Evolutionary conservation across 64 coral and sea anemone species (phyloP).

Genomic region (Porites lutea): DNA sequence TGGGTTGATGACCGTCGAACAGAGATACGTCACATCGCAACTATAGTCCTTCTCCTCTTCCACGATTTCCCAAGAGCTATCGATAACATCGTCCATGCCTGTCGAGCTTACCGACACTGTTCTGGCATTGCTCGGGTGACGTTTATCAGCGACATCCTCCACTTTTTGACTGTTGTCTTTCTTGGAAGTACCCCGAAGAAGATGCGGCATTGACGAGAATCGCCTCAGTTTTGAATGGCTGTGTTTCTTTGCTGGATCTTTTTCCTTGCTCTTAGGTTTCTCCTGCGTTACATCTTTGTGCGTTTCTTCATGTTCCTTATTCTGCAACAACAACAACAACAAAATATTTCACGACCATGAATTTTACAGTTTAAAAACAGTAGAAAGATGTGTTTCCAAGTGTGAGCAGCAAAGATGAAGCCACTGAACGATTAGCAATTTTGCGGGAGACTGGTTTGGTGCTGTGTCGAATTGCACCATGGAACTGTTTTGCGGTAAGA

Average conservation of each 20-base stretch:
- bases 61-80: conserved; percentile 37
- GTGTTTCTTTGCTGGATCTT: neutral
- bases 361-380: neutral
- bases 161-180: neutral
- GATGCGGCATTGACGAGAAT: neutral
- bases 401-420: no score
- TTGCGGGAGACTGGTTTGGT: no score
- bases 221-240: neutral
- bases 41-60: conserved; percentile 72
- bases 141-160: neutral
- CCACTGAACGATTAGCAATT: no score
- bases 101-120: neutral
- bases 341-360: neutral
- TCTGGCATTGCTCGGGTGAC: neutral
- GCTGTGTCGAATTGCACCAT: no score
- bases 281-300: conserved; percentile 5
- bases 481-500: no score
- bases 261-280: conserved; percentile 39
- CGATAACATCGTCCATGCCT: neutral
- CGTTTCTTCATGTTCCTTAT: neutral
- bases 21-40: conserved; percentile 84
- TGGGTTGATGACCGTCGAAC: conserved; percentile 90
- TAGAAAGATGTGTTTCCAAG: no score
- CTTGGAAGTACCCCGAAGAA: neutral
- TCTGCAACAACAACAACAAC: neutral